Conservation (phyloP, 1,140 invertebrate species). For the Leptopilina boulardi region DNA sequence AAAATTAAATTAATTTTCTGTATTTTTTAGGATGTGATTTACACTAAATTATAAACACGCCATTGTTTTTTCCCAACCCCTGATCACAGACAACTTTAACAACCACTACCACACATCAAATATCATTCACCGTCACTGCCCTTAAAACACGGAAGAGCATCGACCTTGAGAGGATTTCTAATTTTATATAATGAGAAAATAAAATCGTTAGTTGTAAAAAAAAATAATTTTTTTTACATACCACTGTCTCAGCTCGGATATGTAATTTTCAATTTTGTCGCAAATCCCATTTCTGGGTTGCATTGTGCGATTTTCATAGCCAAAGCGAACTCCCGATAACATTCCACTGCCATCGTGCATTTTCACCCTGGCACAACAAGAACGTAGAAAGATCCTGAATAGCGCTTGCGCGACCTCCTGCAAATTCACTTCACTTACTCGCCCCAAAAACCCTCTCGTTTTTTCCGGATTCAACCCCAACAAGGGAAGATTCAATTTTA, state of each 20-base stretch:
- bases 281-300: constrained; percentile 76
- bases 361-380: constrained; percentile 65
- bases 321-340: constrained; percentile 67
- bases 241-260: constrained; percentile 82
- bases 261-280: constrained; percentile 81
- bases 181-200: not conserved
- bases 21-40: not conserved
- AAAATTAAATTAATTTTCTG: not conserved
- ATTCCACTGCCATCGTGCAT: constrained; percentile 74
- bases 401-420: constrained; percentile 62
- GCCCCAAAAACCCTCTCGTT: not conserved
- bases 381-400: constrained; percentile 33
- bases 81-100: constrained; percentile 32
- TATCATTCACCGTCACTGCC: not conserved
- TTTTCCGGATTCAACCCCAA: not conserved
- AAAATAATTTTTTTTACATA: constrained; percentile 66
- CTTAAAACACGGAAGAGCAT: constrained; percentile 15
- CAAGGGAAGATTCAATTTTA: no score
- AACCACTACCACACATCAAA: constrained; percentile 41
- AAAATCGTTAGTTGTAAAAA: constrained; percentile 4
- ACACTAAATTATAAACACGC: not conserved
- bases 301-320: constrained; percentile 65
- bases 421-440: not conserved
- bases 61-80: not conserved
- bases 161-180: not conserved